Evolutionary conservation across 1,140 invertebrate genomes (phyloP).

Genomic region (Cotesia vestalis): DNA sequence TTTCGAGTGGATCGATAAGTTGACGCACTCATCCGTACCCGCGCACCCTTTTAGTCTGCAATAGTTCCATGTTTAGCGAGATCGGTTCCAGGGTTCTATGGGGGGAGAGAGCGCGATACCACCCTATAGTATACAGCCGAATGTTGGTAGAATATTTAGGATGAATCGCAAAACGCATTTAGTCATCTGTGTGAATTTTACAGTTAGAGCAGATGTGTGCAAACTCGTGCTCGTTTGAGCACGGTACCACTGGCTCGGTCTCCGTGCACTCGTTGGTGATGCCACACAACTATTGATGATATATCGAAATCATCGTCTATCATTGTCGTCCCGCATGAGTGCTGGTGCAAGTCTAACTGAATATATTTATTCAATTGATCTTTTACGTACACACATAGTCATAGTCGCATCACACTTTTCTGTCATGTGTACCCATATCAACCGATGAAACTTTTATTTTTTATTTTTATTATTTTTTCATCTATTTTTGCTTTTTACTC

Average conservation of each 20-base stretch:
- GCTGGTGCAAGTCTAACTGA: neutral
- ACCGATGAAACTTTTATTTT: no score
- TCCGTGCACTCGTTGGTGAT: neutral
- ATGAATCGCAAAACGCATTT: conserved; percentile 22
- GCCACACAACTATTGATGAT: conserved; percentile 14
- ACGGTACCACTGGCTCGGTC: neutral
- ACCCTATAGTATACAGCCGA: no score
- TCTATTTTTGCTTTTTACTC: neutral
- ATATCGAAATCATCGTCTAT: conserved; percentile 1
- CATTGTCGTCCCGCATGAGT: neutral
- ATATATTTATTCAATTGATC: conserved; percentile 17
- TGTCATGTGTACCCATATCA: no score
- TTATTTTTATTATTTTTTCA: neutral
- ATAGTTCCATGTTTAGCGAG: neutral
- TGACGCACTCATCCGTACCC: conserved; percentile 3
- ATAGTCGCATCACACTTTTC: no score
- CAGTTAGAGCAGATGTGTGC: conserved; percentile 6
- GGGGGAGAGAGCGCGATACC: no score
- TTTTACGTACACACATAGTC: neutral
- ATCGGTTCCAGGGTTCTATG: neutral
- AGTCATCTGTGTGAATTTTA: conserved; percentile 23
- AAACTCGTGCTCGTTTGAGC: conserved; percentile 12
- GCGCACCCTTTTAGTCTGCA: no score
- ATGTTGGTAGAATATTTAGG: conserved; percentile 26
- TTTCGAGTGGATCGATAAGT: conserved; percentile 34